Percentiles rank a stretch among this genome's conserved stretches.
phyloP scores from a whole-genome alignment of 2,888 invertebrate species.

The Lamellibrachia satsuma region DNA sequence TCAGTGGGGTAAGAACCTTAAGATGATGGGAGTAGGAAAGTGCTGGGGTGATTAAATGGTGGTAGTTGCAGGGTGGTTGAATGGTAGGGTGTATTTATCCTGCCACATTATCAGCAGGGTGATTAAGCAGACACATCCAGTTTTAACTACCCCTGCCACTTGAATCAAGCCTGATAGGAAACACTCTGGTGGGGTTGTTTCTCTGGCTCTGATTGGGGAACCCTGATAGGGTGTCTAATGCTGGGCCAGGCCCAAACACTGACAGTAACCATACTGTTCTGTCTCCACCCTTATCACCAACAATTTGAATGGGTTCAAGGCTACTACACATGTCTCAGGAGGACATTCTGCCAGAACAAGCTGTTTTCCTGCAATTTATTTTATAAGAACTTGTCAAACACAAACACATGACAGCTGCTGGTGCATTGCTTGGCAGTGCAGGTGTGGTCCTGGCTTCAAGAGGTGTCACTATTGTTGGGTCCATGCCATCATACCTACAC shows the following conservation, averaged over 20 bases:
- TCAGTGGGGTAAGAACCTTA: neutral
- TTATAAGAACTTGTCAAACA: neutral
- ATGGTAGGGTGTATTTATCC: neutral
- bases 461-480: too few relatives aligned
- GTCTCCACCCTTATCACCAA: neutral
- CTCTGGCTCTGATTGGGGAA: neutral
- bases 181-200: neutral
- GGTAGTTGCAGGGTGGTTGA: neutral
- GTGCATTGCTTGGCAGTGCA: neutral
- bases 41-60: neutral
- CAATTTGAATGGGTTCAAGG: neutral
- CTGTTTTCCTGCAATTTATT: neutral
- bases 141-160: neutral
- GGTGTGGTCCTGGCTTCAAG: neutral
- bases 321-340: neutral
- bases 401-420: neutral
- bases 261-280: slow-evolving; percentile 12
- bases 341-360: neutral
- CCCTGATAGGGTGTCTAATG: neutral
- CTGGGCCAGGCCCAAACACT: neutral
- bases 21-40: neutral
- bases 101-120: neutral
- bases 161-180: neutral
- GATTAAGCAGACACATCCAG: neutral
- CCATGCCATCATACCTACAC: too few relatives aligned